Percentiles rank a stretch among this genome's conserved stretches.
These are phyloP conservation scores for Psilanteris sp. DNA, from an alignment of 1,140 invertebrate genomes.

Conservation along the genomic window DNA sequence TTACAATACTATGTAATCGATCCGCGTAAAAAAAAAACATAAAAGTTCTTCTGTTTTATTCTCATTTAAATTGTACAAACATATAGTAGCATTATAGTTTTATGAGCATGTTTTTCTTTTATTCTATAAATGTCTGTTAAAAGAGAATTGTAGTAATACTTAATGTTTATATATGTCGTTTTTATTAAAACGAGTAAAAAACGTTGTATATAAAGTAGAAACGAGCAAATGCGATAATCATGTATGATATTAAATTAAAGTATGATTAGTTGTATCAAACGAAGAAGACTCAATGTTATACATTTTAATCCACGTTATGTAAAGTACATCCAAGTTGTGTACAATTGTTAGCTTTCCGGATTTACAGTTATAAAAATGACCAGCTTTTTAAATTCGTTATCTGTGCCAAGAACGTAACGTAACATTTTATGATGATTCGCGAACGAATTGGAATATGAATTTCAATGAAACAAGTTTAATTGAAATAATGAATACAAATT, in stretches of 20 bases:
- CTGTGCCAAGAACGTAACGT: constrained; percentile 16
- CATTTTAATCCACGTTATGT: constrained; percentile 9
- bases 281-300: background rate
- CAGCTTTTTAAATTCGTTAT: constrained; percentile 27
- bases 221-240: too few relatives aligned
- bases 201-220: too few relatives aligned
- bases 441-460: too few relatives aligned
- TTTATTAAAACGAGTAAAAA: too few relatives aligned
- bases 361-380: constrained; percentile 39
- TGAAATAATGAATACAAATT: too few relatives aligned
- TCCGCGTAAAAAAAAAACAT: constrained; percentile 2
- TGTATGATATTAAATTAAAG: too few relatives aligned
- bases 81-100: constrained; percentile 16
- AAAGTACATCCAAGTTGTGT: constrained; percentile 11
- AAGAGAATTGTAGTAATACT: constrained; percentile 6
- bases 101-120: constrained; percentile 29
- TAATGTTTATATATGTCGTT: constrained; percentile 3
- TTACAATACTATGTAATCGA: constrained; percentile 19
- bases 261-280: background rate
- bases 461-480: too few relatives aligned
- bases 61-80: constrained; percentile 26
- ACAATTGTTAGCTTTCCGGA: constrained; percentile 9
- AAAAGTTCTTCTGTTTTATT: constrained; percentile 22
- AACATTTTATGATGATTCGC: too few relatives aligned
- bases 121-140: constrained; percentile 14